Evolutionary conservation across 1,140 invertebrate species (phyloP), one percentile per base, ranked within the genome.

Genomic region (Drosophila pseudoobscura): DNA sequence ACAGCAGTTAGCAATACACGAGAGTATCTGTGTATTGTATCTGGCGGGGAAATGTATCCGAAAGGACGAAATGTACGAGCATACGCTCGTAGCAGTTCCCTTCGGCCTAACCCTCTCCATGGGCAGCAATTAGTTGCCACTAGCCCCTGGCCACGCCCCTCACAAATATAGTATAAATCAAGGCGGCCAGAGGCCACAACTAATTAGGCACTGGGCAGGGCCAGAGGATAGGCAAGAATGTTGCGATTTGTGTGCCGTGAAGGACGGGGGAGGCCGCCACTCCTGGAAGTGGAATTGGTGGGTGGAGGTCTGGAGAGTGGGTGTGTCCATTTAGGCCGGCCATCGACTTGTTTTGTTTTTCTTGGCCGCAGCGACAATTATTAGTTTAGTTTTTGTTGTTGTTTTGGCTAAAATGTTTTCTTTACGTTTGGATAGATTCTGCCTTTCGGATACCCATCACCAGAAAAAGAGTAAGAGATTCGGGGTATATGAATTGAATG

Each of bases 111-210:
- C 39, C n/a, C 9, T 15, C 26, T n/a, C 15, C 17, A 65, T 13
- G 52, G 59, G 51, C 44, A 43, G 7, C 75, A 77, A 77, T 77
- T 78, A 77, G 75, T 71, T 77, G 26, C 50, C 49, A 54, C 45
- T 49, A 53, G 17, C 26, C 54, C 45, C 29, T 53, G 56, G 77
- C 65, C 77, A 80, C 77, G 58, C 77, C 77, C 65, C 41, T 35
- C 58, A 62, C 55, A 78, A 63, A 64, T 61, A 75, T 64, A 74
- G 24, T 74, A 74, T 74, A 74, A 74, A 74, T 74, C 71, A 74
- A 64, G 61, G 46, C 53, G 52, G 70, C 11, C 49, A 56, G 59
- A 22, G 70, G 70, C 71, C 60, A 65, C 70, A 74, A 73, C 60
- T 74, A 58, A 74, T 74, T 74, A 74, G 59, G 39, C 44, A 35